A percentile compares a stretch with the other conserved stretches of the same genome.
Evolutionary conservation across 2,797 vertebrate genomes (phyloP).

Genomic region (Schizopygopsis malacanthus): DNA sequence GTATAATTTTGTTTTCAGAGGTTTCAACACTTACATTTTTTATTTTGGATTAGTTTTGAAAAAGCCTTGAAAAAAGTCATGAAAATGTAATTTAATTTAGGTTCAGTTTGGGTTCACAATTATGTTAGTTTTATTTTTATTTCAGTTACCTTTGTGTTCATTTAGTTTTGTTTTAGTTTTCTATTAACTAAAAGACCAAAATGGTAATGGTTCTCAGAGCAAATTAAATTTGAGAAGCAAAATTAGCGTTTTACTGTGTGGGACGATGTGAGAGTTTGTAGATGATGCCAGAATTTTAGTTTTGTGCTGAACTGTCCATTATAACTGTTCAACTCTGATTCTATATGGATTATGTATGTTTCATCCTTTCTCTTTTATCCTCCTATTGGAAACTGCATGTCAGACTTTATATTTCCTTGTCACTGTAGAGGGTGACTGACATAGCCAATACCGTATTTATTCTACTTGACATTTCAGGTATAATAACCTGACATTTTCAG

Average conservation of each 20-base stretch:
- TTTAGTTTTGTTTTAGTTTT: background rate
- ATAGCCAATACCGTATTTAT: conserved; percentile 36
- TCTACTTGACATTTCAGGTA: conserved; percentile 34
- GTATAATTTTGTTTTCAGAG: background rate
- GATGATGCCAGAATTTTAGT: background rate
- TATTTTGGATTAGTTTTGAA: background rate
- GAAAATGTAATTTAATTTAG: background rate
- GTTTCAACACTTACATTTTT: background rate
- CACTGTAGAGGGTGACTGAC: conserved; percentile 7
- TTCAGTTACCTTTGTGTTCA: background rate
- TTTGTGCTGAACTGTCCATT: background rate
- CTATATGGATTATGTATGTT: background rate
- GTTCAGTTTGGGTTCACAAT: background rate
- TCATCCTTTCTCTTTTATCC: background rate
- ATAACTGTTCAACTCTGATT: background rate
- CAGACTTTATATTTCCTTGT: conserved; percentile 18
- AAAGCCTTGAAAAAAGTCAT: background rate
- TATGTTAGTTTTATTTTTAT: background rate
- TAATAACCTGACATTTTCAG: conserved; percentile 32
- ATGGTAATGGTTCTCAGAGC: background rate
- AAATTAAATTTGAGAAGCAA: background rate
- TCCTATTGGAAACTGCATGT: conserved; percentile 43
- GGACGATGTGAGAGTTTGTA: background rate
- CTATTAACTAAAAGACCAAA: background rate
- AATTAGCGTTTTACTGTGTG: too few relatives aligned